Percentiles rank a stretch among this genome's conserved stretches.
Conservation (phyloP, 2,888 invertebrate species). For the Euproctis similis region DNA sequence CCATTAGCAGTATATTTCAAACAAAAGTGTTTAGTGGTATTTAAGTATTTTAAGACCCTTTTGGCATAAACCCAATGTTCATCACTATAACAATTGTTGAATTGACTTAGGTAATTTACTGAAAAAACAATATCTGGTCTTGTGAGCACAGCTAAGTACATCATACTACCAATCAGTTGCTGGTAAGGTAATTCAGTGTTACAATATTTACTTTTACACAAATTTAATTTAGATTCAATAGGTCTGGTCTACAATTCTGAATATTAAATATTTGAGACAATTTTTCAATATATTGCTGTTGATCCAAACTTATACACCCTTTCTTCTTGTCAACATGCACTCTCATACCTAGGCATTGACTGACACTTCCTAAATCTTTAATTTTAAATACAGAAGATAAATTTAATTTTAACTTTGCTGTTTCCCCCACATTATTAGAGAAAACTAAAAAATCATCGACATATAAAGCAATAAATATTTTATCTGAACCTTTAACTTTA, state of each 20-base stretch:
- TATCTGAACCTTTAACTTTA: neutral
- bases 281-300: neutral
- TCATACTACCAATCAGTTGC: conserved; percentile 1
- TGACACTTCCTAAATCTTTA: neutral
- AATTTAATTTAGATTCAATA: neutral
- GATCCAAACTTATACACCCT: neutral
- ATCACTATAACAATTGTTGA: conserved; percentile 10
- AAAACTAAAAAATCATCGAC: conserved; percentile 1
- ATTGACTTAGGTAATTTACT: conserved; percentile 10
- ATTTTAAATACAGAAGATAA: neutral
- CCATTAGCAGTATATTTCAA: conserved; percentile 1
- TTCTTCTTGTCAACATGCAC: neutral
- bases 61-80: too few species aligned
- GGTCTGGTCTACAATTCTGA: neutral
- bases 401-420: neutral
- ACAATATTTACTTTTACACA: neutral
- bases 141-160: conserved; percentile 2
- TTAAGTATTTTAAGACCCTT: too few species aligned
- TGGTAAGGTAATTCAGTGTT: conserved; percentile 1
- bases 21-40: too few species aligned
- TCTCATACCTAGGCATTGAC: neutral
- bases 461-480: neutral
- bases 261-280: neutral
- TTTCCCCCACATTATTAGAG: neutral
- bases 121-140: conserved; percentile 3